Base-by-base conservation (phyloP, 2,113 vertebrate species). In the Kryptolebias marmoratus region DNA sequence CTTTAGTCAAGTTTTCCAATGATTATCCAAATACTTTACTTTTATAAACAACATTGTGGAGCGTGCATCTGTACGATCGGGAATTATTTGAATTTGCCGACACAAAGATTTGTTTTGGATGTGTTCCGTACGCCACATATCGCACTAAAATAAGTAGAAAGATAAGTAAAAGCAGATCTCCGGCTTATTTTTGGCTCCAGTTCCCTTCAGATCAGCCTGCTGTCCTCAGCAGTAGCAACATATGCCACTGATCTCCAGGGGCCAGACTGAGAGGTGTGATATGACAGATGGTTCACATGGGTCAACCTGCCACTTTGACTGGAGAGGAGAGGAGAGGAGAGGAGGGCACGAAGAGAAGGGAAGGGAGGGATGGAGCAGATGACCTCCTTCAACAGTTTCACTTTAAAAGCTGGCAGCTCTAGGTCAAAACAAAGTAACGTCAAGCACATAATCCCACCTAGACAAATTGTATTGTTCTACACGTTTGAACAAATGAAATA, bases 261-360 rank as follows among this genome's bases (percentile, higher is more conserved):
- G 62, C 65, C 64, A 22, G 59, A 75, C 83, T 79, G 72, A 85
- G 84, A 79, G 81, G 78, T 84, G 79, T 76, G 85, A 86, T 68
- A 56, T 80, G 89, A 87, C 90, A 91, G 88, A 90, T 88, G 87
- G 83, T 87, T 87, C 89, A 86, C 81, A 68, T 81, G 81, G 88
- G 90, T 92, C 88, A 89, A 80, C 85, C 80, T 83, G 81, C 71
- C 32, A 31, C 73, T 81, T 67, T 73, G 74, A 88, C 71, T 65
- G 14, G 58, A 81, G 45, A 49, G 64, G 71, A 79, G 60, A 54
- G 4, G 32, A 5, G 54, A 55, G 55, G 75, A 65, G 69, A 58
- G 1, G 50, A 62, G 59, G 44, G 71, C 61, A 61, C 70, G 77
- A 75, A 81, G 75, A 63, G 64, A 22, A 22, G 22, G 22, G 56